Evolutionary conservation across 2,113 vertebrate genomes (phyloP).

Genomic region (Plecotus auritus): DNA sequence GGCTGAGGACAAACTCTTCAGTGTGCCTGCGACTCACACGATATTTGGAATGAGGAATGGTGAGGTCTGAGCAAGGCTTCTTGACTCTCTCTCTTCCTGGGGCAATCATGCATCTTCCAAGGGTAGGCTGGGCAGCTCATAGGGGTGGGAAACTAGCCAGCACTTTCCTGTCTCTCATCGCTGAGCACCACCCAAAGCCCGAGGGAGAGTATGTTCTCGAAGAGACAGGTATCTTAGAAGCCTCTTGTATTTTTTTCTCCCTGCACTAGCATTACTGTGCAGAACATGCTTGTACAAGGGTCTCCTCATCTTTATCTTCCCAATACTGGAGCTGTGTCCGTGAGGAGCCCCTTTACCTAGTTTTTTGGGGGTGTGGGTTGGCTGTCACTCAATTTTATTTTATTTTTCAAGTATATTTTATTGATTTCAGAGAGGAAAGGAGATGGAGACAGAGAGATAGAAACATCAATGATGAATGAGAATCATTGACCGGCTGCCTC

Average conservation of each 20-base stretch:
- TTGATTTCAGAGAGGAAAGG: too few species aligned
- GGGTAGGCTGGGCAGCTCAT: neutral
- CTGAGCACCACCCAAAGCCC: neutral
- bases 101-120: neutral
- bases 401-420: too few species aligned
- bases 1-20: slow-evolving; percentile 41
- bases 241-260: neutral
- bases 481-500: too few species aligned
- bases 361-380: neutral
- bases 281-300: neutral
- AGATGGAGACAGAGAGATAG: too few species aligned
- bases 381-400: neutral
- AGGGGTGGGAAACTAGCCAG: neutral
- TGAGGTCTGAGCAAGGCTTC: neutral
- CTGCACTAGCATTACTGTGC: neutral
- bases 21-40: slow-evolving; percentile 30
- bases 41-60: slow-evolving; percentile 56
- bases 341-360: neutral
- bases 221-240: slow-evolving; percentile 18
- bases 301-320: neutral
- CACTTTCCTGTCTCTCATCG: neutral
- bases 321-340: neutral
- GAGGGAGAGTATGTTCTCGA: neutral
- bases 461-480: too few species aligned
- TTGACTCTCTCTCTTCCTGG: slow-evolving; percentile 10